Base-by-base conservation (phyloP, 2,888 invertebrate genomes). In the Orgyia antiqua region DNA sequence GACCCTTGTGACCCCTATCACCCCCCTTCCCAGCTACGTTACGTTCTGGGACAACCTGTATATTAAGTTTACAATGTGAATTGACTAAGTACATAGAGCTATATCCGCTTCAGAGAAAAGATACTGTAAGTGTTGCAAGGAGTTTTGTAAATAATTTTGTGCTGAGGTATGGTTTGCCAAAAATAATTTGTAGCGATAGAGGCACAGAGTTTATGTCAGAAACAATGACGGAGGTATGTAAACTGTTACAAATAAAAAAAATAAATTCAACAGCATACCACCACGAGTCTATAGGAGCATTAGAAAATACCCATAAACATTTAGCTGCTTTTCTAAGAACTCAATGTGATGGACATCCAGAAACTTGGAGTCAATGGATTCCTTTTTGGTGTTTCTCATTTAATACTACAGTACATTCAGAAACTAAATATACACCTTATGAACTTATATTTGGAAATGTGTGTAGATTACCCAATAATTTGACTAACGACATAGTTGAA, bases 41-140 rank as follows among this genome's bases (percentile, higher is more conserved):
- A n/a, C n/a, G n/a, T n/a, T n/a, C n/a, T n/a, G n/a, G n/a, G n/a
- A n/a, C n/a, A n/a, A 12, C 24, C 1, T 42, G 38, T 24, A 42
- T 42, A 21, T 33, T 45, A 20, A 42, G 37, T 13, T 15, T 45
- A 15, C 38, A 45, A 27, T 45, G 45, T 21, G 37, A 45, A 19
- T 30, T 42, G 4, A 33, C 13, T 3, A 42, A 42, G 15, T 43
- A 31, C 26, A 23, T 36, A 10, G 33, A 36, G 10, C 36, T 33
- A 1, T 40, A 13, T 13, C 25, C 25, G 10, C 18, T 15, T 10
- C 10, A 27, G 18, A 27, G n/a, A 8, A 20, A 20, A 3, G 20
- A n/a, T 3, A 20, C 20, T 3, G 20, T 6, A 20, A 20, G 20
- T 23, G 6, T 15, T 23, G 27, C 27, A 2, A 27, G 19, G 5